Evolutionary conservation across 2,113 vertebrate species (phyloP).

Genomic region (Lethenteron camtschaticum): DNA sequence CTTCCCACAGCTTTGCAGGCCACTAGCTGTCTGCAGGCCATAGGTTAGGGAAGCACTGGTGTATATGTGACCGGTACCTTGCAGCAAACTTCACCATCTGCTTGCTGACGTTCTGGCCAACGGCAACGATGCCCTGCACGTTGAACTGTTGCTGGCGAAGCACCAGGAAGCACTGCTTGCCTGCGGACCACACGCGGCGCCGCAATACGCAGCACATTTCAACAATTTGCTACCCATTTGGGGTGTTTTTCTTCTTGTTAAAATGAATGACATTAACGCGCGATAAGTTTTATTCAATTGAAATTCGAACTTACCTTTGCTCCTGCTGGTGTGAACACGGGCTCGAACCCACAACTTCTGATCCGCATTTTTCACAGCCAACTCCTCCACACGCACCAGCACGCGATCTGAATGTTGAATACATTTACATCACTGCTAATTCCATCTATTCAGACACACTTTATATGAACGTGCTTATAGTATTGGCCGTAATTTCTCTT

Average conservation of each 20-base stretch:
- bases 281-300: neutral
- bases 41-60: no score
- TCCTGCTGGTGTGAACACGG: constrained; percentile 86
- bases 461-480: neutral
- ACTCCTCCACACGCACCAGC: constrained; percentile 49
- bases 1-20: no score
- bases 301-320: constrained; percentile 56
- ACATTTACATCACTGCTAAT: neutral
- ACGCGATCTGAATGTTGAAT: constrained; percentile 31
- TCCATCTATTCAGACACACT: neutral
- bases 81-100: constrained; percentile 99
- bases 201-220: constrained; percentile 21
- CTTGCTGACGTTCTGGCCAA: constrained; percentile 94
- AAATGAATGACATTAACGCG: neutral
- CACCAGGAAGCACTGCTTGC: constrained; percentile 92
- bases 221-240: constrained; percentile 15
- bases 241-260: constrained; percentile 13
- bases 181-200: constrained; percentile 20
- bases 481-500: neutral
- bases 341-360: constrained; percentile 76
- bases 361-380: constrained; percentile 51
- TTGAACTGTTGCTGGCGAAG: constrained; percentile 95
- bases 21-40: no score
- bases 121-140: constrained; percentile 78
- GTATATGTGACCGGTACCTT: constrained; percentile 52